Evolutionary conservation across 2,113 vertebrate genomes (phyloP).

Genomic region (Centropristis striata): DNA sequence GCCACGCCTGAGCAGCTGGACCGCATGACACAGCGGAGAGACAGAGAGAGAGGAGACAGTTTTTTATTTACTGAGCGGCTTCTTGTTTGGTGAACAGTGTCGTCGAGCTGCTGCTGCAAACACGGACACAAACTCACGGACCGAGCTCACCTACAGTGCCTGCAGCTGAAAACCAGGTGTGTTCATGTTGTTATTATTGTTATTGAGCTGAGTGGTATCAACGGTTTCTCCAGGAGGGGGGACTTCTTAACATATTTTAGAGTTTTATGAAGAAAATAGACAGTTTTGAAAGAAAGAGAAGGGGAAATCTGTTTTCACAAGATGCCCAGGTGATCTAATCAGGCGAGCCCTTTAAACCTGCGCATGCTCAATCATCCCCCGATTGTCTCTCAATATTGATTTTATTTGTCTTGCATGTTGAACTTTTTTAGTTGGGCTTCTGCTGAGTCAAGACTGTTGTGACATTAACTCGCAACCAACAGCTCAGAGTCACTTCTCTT

Average conservation of each 20-base stretch:
- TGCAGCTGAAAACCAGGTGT: conserved; percentile 69
- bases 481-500: not conserved
- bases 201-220: not conserved
- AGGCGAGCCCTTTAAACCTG: conserved; percentile 18
- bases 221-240: not conserved
- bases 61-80: not conserved
- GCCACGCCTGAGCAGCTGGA: conserved; percentile 54
- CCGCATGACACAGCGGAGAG: conserved; percentile 33
- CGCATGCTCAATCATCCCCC: conserved; percentile 27
- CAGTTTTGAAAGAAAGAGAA: not conserved
- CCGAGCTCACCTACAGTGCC: conserved; percentile 58
- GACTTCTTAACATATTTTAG: too few relatives aligned
- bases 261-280: not conserved
- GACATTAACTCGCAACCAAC: not conserved
- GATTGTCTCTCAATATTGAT: not conserved
- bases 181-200: not conserved
- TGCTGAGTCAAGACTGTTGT: not conserved
- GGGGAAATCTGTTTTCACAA: not conserved
- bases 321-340: conserved; percentile 31
- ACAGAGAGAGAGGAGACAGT: not conserved
- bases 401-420: not conserved
- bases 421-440: not conserved
- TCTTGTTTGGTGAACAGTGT: not conserved
- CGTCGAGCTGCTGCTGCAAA: conserved; percentile 19
- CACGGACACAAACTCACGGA: conserved; percentile 28